Evolutionary conservation across 2,113 vertebrate species (phyloP).

Genomic region (Cairina moschata): DNA sequence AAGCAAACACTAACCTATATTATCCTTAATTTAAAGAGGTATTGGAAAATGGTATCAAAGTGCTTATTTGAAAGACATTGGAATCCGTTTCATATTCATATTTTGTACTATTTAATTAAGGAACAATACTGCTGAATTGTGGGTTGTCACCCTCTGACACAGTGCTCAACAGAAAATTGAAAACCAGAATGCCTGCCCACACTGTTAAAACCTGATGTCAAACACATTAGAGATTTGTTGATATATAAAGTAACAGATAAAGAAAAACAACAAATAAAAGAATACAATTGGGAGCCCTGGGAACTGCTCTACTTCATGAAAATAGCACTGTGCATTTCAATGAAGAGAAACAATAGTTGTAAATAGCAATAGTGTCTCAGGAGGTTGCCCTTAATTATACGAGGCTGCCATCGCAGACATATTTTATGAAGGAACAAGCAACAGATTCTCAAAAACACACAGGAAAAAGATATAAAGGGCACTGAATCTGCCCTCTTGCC

Average conservation of each 20-base stretch:
- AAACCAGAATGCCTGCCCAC: not conserved
- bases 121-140: not conserved
- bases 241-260: not conserved
- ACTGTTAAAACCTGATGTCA: not conserved
- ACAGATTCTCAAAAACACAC: not conserved
- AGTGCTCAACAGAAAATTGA: not conserved
- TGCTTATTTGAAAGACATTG: not conserved
- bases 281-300: not conserved
- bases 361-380: not conserved
- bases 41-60: not conserved
- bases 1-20: not conserved
- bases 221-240: not conserved
- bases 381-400: not conserved
- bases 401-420: not conserved
- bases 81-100: not conserved
- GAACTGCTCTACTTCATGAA: not conserved
- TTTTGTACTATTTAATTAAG: constrained; percentile 4
- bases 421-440: not conserved
- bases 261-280: not conserved
- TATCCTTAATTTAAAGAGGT: not conserved
- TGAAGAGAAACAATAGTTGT: not conserved
- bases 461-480: not conserved
- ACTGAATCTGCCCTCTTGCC: not conserved
- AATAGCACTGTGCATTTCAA: not conserved
- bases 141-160: not conserved